phyloP scores from a whole-genome alignment of 2,888 invertebrate species.

The Eupithecia inturbata region DNA sequence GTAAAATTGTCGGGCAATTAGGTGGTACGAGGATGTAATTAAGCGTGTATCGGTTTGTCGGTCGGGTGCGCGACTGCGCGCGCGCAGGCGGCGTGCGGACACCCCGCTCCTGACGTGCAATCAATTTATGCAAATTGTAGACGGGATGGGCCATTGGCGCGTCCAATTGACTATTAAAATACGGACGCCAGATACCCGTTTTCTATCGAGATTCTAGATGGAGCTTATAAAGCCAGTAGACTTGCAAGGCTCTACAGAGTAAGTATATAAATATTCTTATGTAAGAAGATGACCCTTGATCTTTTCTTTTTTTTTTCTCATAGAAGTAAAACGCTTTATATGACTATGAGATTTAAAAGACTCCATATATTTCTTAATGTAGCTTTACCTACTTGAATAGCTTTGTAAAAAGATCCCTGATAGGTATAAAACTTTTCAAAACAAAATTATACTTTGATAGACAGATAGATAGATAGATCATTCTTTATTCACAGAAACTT shows the following conservation, averaged over 20 bases:
- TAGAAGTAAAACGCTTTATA: not conserved
- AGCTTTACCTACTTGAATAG: not conserved
- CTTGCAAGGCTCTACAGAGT: not conserved
- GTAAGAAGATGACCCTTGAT: not conserved
- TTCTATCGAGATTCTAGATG: constrained; percentile 39
- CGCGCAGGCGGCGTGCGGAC: constrained; percentile 60
- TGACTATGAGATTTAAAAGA: not conserved
- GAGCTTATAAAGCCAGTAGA: not conserved
- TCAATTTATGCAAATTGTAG: constrained; percentile 82
- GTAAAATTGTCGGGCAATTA: constrained; percentile 72
- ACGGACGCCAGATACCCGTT: constrained; percentile 50
- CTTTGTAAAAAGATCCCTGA: not conserved
- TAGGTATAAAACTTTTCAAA: not conserved
- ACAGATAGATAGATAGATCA: too few relatives aligned
- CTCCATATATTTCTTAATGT: not conserved
- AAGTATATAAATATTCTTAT: not conserved
- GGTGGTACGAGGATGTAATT: constrained; percentile 75
- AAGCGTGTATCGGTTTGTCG: constrained; percentile 81
- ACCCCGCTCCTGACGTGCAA: constrained; percentile 68
- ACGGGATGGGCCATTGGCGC: constrained; percentile 67
- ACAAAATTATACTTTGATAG: not conserved
- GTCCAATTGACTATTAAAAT: constrained; percentile 63
- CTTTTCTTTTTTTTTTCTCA: not conserved
- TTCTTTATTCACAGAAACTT: too few relatives aligned
- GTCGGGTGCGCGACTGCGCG: constrained; percentile 79